Base-by-base conservation (phyloP, 1,140 invertebrate genomes). In the Drosophila busckii region DNA sequence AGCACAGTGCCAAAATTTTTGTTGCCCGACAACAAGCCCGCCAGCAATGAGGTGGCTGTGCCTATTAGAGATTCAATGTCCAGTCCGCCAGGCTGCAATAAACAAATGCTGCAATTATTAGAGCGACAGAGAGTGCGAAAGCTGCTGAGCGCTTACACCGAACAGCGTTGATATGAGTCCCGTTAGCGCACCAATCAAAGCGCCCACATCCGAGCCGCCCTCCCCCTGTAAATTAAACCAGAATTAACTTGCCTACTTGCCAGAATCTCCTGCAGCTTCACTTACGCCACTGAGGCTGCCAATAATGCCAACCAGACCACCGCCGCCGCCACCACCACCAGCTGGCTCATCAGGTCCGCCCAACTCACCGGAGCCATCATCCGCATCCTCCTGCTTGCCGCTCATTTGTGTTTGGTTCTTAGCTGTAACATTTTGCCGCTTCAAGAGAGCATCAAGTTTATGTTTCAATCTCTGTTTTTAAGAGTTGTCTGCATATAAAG, bases 1-100 rank as follows among this genome's bases (percentile, higher is more conserved):
- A 89, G 48, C 16, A 89, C 88, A 0, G 84, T 75, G 5, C 89
- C 89, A 31, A 90, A 88, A 70, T 89, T 89, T 53, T 88, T 87
- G 61, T 88, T 85, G 10, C 88, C 88, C 3, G 67, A 68, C 22
- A 88, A 61, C 7, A 88, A 67, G 3, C 87, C 87, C 0, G 85
- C 60, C 1, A 88, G 44, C 2, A 88, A 42, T 1, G 85, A 86
- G 1, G 86, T 87, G 4, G 70, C 83, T 0, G 85, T 70, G 34
- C 80, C 76, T 7, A 89, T 86, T 12, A 88, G 12, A 1, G 70
- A 56, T 35, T 85, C 70, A 28, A 88, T 73, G 46, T 88, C 87
- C 41, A 88, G 66, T 12, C 88, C 88, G 23, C 85, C 85, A 4
- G 87, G 87, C 88, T 88, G 44, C 9, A 9, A 22, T 13, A 7